Evolutionary conservation across 2,797 vertebrate genomes (phyloP).

Genomic region (Micromesistius poutassou): DNA sequence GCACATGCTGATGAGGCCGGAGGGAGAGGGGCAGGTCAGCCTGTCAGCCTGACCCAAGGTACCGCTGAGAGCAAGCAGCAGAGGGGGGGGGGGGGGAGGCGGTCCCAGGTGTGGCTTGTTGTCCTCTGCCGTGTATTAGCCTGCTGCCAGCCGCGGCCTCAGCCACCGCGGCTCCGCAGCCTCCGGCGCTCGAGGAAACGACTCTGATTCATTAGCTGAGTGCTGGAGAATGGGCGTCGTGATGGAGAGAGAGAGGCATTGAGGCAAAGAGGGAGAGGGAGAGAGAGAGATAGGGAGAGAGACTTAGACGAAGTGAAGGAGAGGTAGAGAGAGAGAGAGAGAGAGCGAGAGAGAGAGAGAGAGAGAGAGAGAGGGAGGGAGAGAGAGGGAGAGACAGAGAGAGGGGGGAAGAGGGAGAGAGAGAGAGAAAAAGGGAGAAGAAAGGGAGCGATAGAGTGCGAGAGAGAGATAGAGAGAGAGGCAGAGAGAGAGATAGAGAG

Average conservation of each 20-base stretch:
- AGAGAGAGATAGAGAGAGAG: too few species aligned
- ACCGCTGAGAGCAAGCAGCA: too few species aligned
- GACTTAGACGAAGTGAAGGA: constrained; percentile 16
- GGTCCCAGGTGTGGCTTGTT: constrained; percentile 41
- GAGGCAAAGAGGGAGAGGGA: too few species aligned
- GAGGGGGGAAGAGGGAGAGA: too few species aligned
- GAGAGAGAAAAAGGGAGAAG: too few species aligned
- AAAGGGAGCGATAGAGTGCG: too few species aligned
- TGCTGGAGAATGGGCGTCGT: constrained; percentile 45
- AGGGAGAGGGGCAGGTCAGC: constrained; percentile 32
- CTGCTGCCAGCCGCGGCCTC: constrained; percentile 42
- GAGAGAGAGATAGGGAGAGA: too few species aligned
- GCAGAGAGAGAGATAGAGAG: neutral
- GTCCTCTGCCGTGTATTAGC: constrained; percentile 58
- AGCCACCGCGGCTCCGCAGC: constrained; percentile 34
- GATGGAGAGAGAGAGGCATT: constrained; percentile 32
- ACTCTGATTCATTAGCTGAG: constrained; percentile 71
- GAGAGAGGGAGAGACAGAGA: neutral
- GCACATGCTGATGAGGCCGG: constrained; percentile 39
- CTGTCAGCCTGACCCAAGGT: too few species aligned
- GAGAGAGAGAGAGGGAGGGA: neutral
- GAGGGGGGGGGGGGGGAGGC: constrained; percentile 33
- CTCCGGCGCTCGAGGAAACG: constrained; percentile 67
- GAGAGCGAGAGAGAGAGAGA: constrained; percentile 31
- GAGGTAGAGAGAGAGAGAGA: too few species aligned